Evolutionary conservation across 2,888 invertebrate genomes (phyloP).

Genomic region (Drosophila siamana): DNA sequence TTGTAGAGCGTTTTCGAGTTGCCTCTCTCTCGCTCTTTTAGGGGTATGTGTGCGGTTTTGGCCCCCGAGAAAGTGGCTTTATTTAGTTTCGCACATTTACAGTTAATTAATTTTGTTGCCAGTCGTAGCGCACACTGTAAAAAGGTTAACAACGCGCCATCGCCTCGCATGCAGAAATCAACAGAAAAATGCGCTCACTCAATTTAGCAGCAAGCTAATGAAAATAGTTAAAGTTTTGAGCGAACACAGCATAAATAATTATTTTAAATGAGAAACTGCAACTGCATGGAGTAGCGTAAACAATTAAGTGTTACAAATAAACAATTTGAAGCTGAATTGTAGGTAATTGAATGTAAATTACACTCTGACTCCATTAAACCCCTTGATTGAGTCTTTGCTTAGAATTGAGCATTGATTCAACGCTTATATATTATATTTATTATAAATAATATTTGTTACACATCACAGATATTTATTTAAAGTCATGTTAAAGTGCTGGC

Average conservation of each 20-base stretch:
- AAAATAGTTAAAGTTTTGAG: not conserved
- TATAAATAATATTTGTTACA: too few relatives aligned
- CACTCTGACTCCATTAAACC: too few relatives aligned
- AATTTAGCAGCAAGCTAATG: not conserved
- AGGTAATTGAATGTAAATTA: too few relatives aligned
- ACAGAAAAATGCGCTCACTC: conserved; percentile 6
- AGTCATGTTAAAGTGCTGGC: not conserved
- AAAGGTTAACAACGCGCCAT: conserved; percentile 21
- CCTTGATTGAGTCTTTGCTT: too few relatives aligned
- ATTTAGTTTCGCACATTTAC: conserved; percentile 70
- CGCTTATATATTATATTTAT: too few relatives aligned
- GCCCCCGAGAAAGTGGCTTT: conserved; percentile 59
- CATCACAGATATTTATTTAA: too few relatives aligned
- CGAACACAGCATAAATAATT: not conserved
- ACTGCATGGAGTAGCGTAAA: too few relatives aligned
- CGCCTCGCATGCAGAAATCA: conserved; percentile 5
- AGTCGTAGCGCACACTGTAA: not conserved
- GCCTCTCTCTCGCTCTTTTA: conserved; percentile 9
- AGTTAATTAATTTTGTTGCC: conserved; percentile 68
- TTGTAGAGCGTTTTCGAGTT: conserved; percentile 55
- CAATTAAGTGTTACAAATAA: too few relatives aligned
- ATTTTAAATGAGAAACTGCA: too few relatives aligned
- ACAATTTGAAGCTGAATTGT: too few relatives aligned
- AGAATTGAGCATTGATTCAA: too few relatives aligned
- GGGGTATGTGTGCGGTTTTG: conserved; percentile 29